Percentiles rank a stretch among this genome's conserved stretches.
Conservation (phyloP, 2,113 vertebrate genomes). For the Promerops cafer region DNA sequence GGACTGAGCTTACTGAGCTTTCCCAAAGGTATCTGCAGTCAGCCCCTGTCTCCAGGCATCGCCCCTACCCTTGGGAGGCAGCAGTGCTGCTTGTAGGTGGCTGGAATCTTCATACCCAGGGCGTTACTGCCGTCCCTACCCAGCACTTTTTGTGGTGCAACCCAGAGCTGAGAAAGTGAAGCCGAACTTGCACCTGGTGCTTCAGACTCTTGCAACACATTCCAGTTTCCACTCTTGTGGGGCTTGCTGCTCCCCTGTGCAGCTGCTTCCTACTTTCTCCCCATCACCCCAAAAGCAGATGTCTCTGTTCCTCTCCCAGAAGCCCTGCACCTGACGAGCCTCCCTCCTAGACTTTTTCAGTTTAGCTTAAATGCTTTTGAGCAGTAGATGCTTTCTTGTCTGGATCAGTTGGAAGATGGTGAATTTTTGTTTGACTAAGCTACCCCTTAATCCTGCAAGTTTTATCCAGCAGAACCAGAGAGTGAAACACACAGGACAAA, state of each 20-base stretch:
- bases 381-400: not conserved
- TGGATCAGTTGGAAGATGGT: not conserved
- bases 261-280: not conserved
- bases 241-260: fast-evolving
- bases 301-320: not conserved
- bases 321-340: not conserved
- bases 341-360: not conserved
- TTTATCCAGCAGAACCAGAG: not conserved
- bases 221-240: fast-evolving
- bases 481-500: not conserved
- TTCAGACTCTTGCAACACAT: not conserved
- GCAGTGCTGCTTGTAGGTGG: not conserved
- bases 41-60: no score
- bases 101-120: not conserved
- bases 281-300: not conserved
- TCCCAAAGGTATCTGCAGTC: not conserved
- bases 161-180: not conserved
- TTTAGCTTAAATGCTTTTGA: not conserved
- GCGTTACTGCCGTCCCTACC: fast-evolving
- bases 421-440: not conserved
- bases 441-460: not conserved
- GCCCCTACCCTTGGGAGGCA: not conserved
- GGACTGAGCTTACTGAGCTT: not conserved
- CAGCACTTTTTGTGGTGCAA: not conserved
- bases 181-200: fast-evolving